Conservation (phyloP, 30 jellyfish, hydroid and myxozoan genomes). For the Euphysa ruthae region DNA sequence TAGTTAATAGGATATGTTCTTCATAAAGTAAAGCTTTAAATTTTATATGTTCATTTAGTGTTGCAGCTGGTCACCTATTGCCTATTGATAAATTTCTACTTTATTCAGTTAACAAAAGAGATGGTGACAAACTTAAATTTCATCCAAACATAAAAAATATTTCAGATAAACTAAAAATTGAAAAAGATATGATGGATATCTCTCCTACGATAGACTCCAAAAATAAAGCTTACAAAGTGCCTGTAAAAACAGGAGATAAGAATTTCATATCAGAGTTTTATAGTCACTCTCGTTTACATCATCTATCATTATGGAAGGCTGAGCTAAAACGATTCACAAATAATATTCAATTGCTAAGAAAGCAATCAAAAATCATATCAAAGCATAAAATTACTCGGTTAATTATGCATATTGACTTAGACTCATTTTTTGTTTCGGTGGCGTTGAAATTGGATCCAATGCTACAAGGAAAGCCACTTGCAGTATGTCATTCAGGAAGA, state of each 20-base stretch:
- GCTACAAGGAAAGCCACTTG: conserved; percentile 76
- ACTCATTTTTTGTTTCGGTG: conserved; percentile 91
- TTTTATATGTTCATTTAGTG: conserved; percentile 26
- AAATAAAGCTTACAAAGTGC: conserved; percentile 28
- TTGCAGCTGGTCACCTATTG: conserved; percentile 57
- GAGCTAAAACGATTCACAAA: conserved; percentile 72
- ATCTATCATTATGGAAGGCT: conserved; percentile 87
- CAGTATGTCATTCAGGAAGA: conserved; percentile 85
- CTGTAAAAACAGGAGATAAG: conserved; percentile 78
- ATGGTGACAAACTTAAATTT: conserved; percentile 5
- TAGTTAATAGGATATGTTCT: background rate
- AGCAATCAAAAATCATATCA: background rate
- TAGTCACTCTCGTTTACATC: conserved; percentile 88
- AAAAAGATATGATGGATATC: background rate
- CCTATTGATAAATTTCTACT: conserved; percentile 52
- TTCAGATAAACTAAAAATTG: background rate
- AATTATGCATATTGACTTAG: conserved; percentile 87
- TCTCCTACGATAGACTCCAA: background rate
- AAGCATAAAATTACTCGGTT: background rate
- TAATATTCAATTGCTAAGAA: conserved; percentile 36
- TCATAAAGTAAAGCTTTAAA: background rate
- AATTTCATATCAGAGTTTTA: conserved; percentile 78
- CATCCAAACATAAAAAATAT: background rate
- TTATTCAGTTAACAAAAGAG: conserved; percentile 36
- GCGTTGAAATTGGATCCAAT: conserved; percentile 74